Evolutionary conservation across 2,113 vertebrate genomes (phyloP).

Genomic region (Clarias macrocephalus): DNA sequence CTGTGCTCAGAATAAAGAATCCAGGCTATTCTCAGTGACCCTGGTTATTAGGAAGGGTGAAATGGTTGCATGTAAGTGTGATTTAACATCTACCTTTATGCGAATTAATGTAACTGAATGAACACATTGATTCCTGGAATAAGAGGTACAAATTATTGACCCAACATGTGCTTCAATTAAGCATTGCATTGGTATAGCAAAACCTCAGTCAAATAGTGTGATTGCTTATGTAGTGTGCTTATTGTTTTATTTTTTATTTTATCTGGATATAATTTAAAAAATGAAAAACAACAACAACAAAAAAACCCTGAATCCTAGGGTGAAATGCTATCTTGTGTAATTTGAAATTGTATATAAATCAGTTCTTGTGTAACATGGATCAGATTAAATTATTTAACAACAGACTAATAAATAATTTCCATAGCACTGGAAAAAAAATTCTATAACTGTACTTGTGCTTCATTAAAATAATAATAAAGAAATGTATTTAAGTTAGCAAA

Average conservation of each 20-base stretch:
- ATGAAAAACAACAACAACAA: background rate
- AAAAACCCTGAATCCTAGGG: background rate
- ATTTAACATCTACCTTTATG: background rate
- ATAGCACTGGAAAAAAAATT: background rate
- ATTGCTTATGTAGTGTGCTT: conserved; percentile 1
- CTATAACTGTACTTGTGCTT: no score
- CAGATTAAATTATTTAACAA: background rate
- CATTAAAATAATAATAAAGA: background rate
- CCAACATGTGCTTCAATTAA: background rate
- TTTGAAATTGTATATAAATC: background rate
- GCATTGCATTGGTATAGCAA: background rate
- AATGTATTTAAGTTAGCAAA: background rate
- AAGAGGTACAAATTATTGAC: background rate
- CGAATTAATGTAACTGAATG: background rate
- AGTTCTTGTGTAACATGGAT: background rate
- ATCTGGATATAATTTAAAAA: background rate
- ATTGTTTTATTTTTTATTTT: background rate
- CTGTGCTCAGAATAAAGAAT: background rate
- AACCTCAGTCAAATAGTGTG: background rate
- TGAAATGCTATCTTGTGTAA: background rate
- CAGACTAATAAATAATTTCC: background rate
- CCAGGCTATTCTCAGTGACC: background rate
- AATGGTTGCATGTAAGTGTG: background rate
- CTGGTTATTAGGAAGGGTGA: background rate
- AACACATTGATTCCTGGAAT: background rate